These are phyloP conservation scores for Campoletis raptor DNA, from an alignment of 2,888 invertebrate genomes.

Conservation along the genomic window DNA sequence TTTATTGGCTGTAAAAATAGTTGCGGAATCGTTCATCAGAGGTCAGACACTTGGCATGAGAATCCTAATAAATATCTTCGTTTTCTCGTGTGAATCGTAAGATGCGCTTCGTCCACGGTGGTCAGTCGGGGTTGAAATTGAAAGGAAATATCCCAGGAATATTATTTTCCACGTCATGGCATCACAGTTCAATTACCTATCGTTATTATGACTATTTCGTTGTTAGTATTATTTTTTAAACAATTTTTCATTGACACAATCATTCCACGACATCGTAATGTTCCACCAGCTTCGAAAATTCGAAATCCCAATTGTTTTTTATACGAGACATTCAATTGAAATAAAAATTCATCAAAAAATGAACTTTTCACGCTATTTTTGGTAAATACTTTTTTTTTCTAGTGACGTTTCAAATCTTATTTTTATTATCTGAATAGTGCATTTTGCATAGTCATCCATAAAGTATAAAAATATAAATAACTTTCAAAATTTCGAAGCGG, in stretches of 20 bases:
- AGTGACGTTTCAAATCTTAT: not conserved
- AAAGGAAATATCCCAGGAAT: conserved; percentile 67
- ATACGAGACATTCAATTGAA: not conserved
- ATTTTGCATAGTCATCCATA: not conserved
- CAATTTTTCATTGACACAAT: not conserved
- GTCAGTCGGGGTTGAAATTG: conserved; percentile 66
- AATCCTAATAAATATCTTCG: conserved; percentile 19
- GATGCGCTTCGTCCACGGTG: conserved; percentile 28
- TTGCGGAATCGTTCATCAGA: not conserved
- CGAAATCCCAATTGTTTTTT: too few species aligned
- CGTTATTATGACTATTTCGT: not conserved
- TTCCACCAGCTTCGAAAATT: not conserved
- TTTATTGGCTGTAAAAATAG: conserved; percentile 52
- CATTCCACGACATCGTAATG: not conserved
- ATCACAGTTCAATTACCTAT: not conserved
- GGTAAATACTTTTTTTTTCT: not conserved
- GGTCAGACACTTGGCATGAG: conserved; percentile 11
- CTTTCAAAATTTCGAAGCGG: not conserved
- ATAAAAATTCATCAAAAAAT: not conserved
- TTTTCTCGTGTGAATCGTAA: conserved; percentile 47
- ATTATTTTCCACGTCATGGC: conserved; percentile 68
- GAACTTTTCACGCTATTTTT: not conserved
- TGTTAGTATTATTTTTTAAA: conserved; percentile 4
- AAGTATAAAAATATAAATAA: not conserved
- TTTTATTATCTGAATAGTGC: not conserved